These are phyloP conservation scores for Lepetodrilus schrolli DNA, from an alignment of 2,888 invertebrate species.

Conservation along the genomic window DNA sequence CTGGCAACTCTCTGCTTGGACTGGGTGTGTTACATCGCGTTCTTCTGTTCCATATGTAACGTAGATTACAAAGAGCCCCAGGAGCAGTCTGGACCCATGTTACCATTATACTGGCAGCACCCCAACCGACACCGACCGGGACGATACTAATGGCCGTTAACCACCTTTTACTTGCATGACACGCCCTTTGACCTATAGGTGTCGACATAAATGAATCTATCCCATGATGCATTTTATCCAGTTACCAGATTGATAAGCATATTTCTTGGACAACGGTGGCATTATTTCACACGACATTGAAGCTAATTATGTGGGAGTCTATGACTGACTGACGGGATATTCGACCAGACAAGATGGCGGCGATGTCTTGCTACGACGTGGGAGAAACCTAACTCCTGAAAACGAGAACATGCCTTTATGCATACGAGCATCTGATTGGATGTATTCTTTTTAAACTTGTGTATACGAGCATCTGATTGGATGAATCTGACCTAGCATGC, in stretches of 20 bases:
- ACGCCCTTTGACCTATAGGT: not conserved
- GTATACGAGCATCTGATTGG: too few species aligned
- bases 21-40: constrained; percentile 33
- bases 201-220: not conserved
- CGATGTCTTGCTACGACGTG: too few species aligned
- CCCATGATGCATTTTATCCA: not conserved
- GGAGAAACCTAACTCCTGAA: too few species aligned
- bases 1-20: constrained; percentile 26
- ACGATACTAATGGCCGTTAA: not conserved
- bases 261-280: not conserved
- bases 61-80: not conserved
- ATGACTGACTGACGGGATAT: too few species aligned
- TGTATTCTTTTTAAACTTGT: too few species aligned
- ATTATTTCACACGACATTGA: not conserved
- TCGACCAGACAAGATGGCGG: too few species aligned
- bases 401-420: too few species aligned
- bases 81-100: not conserved
- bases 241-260: too few species aligned
- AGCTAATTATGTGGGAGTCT: too few species aligned
- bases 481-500: too few species aligned
- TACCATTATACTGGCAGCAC: not conserved
- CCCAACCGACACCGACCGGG: not conserved
- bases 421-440: too few species aligned
- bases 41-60: constrained; percentile 38
- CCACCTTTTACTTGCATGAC: too few species aligned